A percentile compares a stretch with the other conserved stretches of the same genome.
Conservation (phyloP, 2,797 vertebrate species). For the Thamnophis elegans region DNA sequence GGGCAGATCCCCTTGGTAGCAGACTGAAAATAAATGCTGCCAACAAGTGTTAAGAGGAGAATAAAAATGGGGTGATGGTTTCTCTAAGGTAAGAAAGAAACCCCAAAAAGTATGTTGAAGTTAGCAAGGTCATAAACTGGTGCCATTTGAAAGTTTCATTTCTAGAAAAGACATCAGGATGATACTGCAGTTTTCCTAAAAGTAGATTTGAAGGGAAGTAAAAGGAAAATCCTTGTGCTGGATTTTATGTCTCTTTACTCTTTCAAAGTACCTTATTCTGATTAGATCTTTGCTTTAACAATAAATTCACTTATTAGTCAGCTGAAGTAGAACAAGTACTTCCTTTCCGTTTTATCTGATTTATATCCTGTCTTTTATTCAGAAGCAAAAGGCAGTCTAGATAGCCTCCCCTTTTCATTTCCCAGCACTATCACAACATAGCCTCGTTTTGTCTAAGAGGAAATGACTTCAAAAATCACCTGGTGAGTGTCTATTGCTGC, state of each 20-base stretch:
- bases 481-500: background rate
- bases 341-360: slow-evolving; percentile 38
- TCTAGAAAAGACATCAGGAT: slow-evolving; percentile 56
- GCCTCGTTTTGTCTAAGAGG: background rate
- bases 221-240: slow-evolving; percentile 61
- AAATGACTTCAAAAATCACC: background rate
- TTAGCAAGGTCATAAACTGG: slow-evolving; percentile 20
- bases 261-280: slow-evolving; percentile 57
- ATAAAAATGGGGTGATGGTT: slow-evolving; percentile 44
- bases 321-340: slow-evolving; percentile 41
- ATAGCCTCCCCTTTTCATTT: background rate
- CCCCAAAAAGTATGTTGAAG: slow-evolving; percentile 34
- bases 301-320: slow-evolving; percentile 1
- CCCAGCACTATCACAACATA: background rate
- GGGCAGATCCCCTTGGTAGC: slow-evolving; percentile 42
- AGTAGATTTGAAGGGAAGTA: slow-evolving; percentile 55
- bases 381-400: background rate
- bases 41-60: slow-evolving; percentile 41
- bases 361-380: background rate
- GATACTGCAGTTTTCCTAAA: slow-evolving; percentile 55
- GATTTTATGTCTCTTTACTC: slow-evolving; percentile 60
- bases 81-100: background rate
- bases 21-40: slow-evolving; percentile 56
- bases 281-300: slow-evolving; percentile 43
- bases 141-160: slow-evolving; percentile 43